A percentile compares a stretch with the other conserved stretches of the same genome.
Conservation (phyloP, 2,113 vertebrate genomes). For the Martes martes region DNA sequence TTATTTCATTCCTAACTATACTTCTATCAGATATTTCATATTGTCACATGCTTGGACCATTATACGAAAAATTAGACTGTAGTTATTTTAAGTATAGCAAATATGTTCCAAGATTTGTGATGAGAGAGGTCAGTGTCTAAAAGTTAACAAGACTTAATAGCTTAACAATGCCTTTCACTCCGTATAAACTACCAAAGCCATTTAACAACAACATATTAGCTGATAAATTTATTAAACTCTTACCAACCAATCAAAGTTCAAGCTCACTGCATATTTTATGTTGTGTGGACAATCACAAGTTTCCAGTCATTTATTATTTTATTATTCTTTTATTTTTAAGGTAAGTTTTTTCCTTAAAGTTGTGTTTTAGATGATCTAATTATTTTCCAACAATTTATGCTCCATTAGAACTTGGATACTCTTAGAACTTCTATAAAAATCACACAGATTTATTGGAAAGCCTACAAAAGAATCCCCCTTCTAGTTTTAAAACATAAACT, state of each 20-base stretch:
- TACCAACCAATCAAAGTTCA: conserved; percentile 16
- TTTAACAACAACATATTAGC: conserved; percentile 29
- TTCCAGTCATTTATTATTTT: neutral
- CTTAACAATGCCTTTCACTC: conserved; percentile 58
- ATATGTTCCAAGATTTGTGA: conserved; percentile 79
- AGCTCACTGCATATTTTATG: conserved; percentile 1
- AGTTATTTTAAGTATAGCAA: conserved; percentile 82
- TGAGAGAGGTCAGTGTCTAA: conserved; percentile 77
- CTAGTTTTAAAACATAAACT: conserved; percentile 17
- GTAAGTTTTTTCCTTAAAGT: neutral
- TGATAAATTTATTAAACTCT: conserved; percentile 43
- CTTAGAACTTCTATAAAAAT: conserved; percentile 21
- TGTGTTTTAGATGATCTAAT: neutral
- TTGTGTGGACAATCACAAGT: neutral
- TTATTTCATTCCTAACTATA: conserved; percentile 51
- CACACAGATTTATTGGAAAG: neutral
- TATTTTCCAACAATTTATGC: neutral
- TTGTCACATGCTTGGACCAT: conserved; percentile 67
- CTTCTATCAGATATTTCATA: conserved; percentile 60
- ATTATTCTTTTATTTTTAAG: conserved; percentile 39
- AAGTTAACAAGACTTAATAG: conserved; percentile 72
- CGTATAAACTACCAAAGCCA: conserved; percentile 30
- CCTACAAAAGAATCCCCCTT: neutral
- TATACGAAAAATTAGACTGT: conserved; percentile 72
- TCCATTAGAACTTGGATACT: conserved; percentile 3